phyloP scores from a whole-genome alignment of 2,113 vertebrate species.

The Labeo rohita region DNA sequence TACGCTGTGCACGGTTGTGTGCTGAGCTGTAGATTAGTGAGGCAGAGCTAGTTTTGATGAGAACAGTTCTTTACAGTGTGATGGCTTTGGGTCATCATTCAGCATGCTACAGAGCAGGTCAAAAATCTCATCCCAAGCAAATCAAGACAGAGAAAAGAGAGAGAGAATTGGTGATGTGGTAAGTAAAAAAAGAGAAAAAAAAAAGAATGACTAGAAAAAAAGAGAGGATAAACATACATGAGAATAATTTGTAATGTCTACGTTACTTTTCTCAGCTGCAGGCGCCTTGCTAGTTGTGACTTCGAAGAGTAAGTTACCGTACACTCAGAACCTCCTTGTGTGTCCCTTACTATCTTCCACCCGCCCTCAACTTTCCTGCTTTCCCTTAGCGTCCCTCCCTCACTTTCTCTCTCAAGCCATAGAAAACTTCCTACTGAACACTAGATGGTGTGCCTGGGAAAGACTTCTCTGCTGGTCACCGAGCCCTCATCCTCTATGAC shows the following conservation, averaged over 20 bases:
- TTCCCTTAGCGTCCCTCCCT: slow-evolving; percentile 51
- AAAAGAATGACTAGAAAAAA: slow-evolving; percentile 51
- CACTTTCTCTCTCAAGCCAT: slow-evolving; percentile 69
- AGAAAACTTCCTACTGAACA: slow-evolving; percentile 85
- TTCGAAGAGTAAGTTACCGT: slow-evolving; percentile 69
- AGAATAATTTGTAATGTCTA: slow-evolving; percentile 72
- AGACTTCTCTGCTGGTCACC: slow-evolving; percentile 82
- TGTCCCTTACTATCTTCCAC: slow-evolving; percentile 68
- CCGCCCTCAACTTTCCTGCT: slow-evolving; percentile 52
- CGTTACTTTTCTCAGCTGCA: slow-evolving; percentile 73
- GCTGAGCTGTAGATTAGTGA: slow-evolving; percentile 43
- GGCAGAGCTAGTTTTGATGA: slow-evolving; percentile 47
- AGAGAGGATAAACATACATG: slow-evolving; percentile 62
- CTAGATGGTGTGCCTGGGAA: slow-evolving; percentile 93
- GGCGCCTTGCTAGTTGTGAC: slow-evolving; percentile 75
- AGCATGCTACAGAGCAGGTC: slow-evolving; percentile 41
- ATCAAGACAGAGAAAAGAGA: slow-evolving; percentile 59
- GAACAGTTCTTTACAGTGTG: slow-evolving; percentile 38
- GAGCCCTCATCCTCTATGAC: slow-evolving; percentile 85
- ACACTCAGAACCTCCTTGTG: slow-evolving; percentile 60
- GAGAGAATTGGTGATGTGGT: slow-evolving; percentile 55
- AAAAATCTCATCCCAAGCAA: slow-evolving; percentile 28
- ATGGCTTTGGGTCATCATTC: slow-evolving; percentile 41
- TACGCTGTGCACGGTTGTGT: slow-evolving; percentile 32
- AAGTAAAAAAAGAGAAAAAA: slow-evolving; percentile 18